A percentile compares a stretch with the other conserved stretches of the same genome.
Conservation (phyloP, 2,113 vertebrate genomes). For the Dasyurus viverrinus region DNA sequence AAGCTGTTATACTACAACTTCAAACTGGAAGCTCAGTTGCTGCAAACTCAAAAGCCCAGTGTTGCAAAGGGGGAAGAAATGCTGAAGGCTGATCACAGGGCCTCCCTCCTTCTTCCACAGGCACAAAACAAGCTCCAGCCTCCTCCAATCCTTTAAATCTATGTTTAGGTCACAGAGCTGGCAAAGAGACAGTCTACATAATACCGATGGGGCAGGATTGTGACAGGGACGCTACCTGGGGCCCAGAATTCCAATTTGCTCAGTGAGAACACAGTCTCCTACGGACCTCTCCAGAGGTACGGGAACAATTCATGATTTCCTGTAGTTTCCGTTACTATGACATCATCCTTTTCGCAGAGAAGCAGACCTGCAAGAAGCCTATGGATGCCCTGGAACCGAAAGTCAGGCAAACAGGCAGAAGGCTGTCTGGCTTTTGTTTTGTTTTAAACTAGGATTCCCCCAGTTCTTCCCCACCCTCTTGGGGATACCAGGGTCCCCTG, state of each 20-base stretch:
- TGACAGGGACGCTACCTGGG: slow-evolving; percentile 14
- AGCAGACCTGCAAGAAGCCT: slow-evolving; percentile 63
- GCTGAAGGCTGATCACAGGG: background rate
- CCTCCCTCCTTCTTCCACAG: background rate
- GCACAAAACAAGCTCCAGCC: background rate
- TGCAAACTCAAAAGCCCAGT: background rate
- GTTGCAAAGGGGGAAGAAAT: background rate
- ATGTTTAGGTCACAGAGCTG: background rate
- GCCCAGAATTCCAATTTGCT: background rate
- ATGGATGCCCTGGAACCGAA: slow-evolving; percentile 48
- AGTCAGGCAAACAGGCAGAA: slow-evolving; percentile 76
- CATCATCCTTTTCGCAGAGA: slow-evolving; percentile 77
- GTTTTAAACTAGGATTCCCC: slow-evolving; percentile 68
- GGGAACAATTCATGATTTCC: slow-evolving; percentile 65
- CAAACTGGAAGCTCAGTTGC: background rate
- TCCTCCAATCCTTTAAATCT: background rate
- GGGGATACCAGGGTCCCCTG: slow-evolving; percentile 66
- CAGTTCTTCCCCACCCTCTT: slow-evolving; percentile 68
- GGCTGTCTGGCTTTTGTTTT: slow-evolving; percentile 81
- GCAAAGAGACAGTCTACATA: background rate
- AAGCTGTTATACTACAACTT: too few species aligned
- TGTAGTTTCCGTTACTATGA: slow-evolving; percentile 78
- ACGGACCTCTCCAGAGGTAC: slow-evolving; percentile 58
- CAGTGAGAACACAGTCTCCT: slow-evolving; percentile 61
- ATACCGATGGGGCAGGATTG: background rate